A percentile compares a stretch with the other conserved stretches of the same genome.
phyloP scores from a whole-genome alignment of 2,113 vertebrate species.

The Eulemur macaco region DNA sequence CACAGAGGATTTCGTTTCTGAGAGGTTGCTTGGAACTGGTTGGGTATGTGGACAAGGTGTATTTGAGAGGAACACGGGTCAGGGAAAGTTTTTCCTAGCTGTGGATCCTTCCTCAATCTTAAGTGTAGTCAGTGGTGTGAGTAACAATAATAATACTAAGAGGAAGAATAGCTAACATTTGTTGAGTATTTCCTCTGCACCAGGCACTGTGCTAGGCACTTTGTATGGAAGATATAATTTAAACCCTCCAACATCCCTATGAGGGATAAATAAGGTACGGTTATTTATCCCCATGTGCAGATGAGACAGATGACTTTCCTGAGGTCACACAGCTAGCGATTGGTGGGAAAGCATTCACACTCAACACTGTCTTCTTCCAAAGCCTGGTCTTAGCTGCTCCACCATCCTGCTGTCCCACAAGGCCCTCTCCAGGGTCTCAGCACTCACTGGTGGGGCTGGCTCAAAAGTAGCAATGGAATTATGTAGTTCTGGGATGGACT shows the following conservation, averaged over 20 bases:
- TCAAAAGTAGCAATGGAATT: not conserved
- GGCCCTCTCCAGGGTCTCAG: not conserved
- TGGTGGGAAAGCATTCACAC: not conserved
- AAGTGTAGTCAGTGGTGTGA: not conserved
- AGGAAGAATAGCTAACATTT: not conserved
- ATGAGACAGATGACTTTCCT: not conserved
- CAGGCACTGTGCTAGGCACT: not conserved
- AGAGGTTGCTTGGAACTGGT: not conserved
- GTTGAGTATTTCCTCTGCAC: not conserved
- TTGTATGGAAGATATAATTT: not conserved
- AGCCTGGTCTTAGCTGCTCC: not conserved
- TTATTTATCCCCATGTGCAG: not conserved
- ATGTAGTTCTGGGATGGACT: not conserved
- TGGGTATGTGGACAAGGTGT: not conserved
- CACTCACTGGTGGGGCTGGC: not conserved
- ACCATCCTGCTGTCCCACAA: not conserved
- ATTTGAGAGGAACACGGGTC: not conserved
- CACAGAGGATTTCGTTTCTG: constrained; percentile 7
- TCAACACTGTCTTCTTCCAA: not conserved
- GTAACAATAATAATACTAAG: not conserved
- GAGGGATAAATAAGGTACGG: not conserved
- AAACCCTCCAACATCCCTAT: not conserved
- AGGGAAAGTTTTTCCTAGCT: not conserved
- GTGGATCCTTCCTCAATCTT: not conserved
- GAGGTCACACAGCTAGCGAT: not conserved